phyloP scores from a whole-genome alignment of 2,113 vertebrate genomes.

The Microcebus griseorufus region DNA sequence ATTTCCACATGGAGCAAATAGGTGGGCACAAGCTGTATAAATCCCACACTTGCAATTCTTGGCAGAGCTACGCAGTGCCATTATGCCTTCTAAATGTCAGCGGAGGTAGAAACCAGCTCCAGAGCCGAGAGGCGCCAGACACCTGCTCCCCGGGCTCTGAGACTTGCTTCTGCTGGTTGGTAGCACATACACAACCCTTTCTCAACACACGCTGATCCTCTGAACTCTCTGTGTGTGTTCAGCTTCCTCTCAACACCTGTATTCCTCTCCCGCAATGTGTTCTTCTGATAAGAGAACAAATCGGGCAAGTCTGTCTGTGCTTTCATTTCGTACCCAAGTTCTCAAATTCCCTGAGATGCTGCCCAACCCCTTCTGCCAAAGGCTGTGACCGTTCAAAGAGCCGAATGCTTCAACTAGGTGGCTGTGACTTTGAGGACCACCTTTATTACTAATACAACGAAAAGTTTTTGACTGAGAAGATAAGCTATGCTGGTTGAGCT shows the following conservation, averaged over 20 bases:
- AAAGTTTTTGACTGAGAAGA: neutral
- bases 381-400: slow-evolving; percentile 16
- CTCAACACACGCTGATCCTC: slow-evolving; percentile 40
- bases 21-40: slow-evolving; percentile 81
- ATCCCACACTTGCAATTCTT: slow-evolving; percentile 80
- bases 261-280: neutral
- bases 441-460: neutral
- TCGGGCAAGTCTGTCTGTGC: slow-evolving; percentile 20
- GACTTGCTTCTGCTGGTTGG: slow-evolving; percentile 77
- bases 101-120: slow-evolving; percentile 80
- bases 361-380: neutral
- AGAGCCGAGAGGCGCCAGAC: slow-evolving; percentile 83
- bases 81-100: slow-evolving; percentile 87
- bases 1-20: slow-evolving; percentile 81
- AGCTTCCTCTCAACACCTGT: neutral
- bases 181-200: slow-evolving; percentile 63
- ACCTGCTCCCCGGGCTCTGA: slow-evolving; percentile 84
- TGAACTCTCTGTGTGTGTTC: slow-evolving; percentile 57
- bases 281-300: slow-evolving; percentile 36
- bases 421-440: neutral
- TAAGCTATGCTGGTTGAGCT: neutral
- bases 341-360: neutral
- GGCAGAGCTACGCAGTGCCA: slow-evolving; percentile 79
- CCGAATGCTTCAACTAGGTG: neutral
- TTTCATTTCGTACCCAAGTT: slow-evolving; percentile 59